A percentile compares a stretch with the other conserved stretches of the same genome.
phyloP scores from a whole-genome alignment of 1,140 invertebrate genomes.

The Philotrypesis tridentata region DNA sequence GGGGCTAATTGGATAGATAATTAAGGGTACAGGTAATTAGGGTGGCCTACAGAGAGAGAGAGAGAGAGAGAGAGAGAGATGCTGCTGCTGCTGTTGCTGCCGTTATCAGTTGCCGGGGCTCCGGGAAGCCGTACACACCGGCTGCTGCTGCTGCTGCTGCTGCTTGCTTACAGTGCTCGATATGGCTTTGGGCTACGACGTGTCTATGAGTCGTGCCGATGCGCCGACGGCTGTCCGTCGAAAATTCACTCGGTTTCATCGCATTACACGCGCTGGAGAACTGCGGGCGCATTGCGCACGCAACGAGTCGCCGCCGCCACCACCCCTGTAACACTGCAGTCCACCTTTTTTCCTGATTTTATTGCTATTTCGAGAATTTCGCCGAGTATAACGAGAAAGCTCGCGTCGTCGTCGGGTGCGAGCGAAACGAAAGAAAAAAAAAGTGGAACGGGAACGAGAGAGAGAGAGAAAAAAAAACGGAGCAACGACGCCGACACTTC shows the following conservation, averaged over 20 bases:
- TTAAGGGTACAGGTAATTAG: slow-evolving; percentile 75
- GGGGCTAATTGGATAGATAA: slow-evolving; percentile 75
- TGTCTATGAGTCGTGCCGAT: slow-evolving; percentile 65
- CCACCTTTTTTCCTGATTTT: neutral
- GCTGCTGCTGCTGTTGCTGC: neutral
- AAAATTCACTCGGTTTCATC: slow-evolving; percentile 57
- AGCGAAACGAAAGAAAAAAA: neutral
- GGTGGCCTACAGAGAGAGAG: slow-evolving; percentile 61
- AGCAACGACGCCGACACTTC: neutral
- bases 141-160: too few species aligned
- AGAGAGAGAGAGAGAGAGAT: neutral
- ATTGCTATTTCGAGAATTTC: neutral
- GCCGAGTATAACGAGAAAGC: neutral
- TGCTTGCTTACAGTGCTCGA: slow-evolving; percentile 68
- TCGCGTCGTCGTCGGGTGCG: neutral
- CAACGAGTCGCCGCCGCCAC: neutral
- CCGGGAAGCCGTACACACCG: slow-evolving; percentile 52
- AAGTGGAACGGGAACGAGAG: neutral
- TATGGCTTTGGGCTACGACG: slow-evolving; percentile 69
- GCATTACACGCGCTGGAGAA: slow-evolving; percentile 1
- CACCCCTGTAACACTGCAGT: too few species aligned
- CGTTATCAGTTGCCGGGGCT: slow-evolving; percentile 52
- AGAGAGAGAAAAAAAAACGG: neutral
- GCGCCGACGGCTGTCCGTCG: slow-evolving; percentile 64
- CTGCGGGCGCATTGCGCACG: neutral